phyloP scores from a whole-genome alignment of 2,797 vertebrate species.

The Gallinago solitaria region DNA sequence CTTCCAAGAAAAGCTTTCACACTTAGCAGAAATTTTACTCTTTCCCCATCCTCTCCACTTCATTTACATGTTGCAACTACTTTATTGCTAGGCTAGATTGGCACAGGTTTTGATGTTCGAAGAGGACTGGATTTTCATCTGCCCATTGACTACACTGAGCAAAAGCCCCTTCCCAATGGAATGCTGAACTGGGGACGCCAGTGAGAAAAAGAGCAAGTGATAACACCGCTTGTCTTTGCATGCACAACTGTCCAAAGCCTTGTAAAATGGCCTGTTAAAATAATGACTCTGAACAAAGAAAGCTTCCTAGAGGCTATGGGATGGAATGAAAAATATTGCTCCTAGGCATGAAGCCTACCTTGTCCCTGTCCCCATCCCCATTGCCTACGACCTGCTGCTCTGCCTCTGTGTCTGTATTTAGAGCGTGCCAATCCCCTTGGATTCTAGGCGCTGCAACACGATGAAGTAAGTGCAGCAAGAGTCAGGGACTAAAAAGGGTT shows the following conservation, averaged over 20 bases:
- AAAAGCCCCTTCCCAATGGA: neutral
- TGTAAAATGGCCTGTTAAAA: neutral
- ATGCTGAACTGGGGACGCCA: neutral
- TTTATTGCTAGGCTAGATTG: neutral
- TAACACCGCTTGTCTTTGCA: neutral
- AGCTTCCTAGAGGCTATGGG: neutral
- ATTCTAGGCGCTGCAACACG: fast-evolving
- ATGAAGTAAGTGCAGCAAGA: conserved; percentile 1
- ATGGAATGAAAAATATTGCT: neutral
- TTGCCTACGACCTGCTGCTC: neutral
- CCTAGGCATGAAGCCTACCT: neutral
- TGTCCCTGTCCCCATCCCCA: neutral
- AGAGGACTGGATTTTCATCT: neutral
- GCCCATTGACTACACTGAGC: neutral
- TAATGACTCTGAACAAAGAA: neutral
- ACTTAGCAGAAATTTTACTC: neutral
- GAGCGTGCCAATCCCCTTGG: neutral
- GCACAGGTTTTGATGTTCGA: neutral
- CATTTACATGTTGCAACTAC: neutral
- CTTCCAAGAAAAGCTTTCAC: neutral
- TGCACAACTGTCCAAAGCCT: neutral
- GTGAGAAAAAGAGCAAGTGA: neutral
- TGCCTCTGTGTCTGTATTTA: neutral
- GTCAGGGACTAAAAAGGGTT: neutral
- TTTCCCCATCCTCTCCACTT: neutral